Evolutionary conservation across 53 echinoderm and acorn worm species (phyloP).

Genomic region (Zoroaster sp.): DNA sequence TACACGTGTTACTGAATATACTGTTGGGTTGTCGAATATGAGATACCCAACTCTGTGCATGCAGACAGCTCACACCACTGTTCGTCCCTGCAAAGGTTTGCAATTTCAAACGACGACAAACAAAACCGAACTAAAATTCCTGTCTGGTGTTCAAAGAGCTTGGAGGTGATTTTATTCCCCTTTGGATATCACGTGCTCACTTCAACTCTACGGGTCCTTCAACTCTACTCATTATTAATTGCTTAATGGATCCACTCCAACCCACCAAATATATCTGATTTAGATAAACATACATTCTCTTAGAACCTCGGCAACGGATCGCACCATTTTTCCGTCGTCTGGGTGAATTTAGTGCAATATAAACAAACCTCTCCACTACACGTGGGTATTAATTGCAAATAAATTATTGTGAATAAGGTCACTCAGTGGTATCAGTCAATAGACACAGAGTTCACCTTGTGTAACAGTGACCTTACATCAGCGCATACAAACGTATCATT

Average conservation of each 20-base stretch:
- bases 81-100: neutral
- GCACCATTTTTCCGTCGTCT: neutral
- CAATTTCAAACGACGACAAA: neutral
- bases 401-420: neutral
- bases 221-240: neutral
- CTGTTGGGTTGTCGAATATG: neutral
- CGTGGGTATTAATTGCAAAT: neutral
- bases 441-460: neutral
- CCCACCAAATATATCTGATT: neutral
- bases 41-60: no score
- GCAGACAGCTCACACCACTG: no score
- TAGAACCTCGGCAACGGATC: neutral
- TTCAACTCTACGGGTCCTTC: neutral
- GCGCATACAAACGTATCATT: neutral
- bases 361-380: neutral
- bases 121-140: neutral
- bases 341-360: neutral
- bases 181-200: neutral
- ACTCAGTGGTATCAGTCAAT: neutral
- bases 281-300: neutral
- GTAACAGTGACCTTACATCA: neutral
- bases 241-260: neutral
- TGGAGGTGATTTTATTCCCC: neutral
- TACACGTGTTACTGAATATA: no score
- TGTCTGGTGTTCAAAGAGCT: neutral